Percentiles rank a stretch among this genome's conserved stretches.
phyloP scores from a whole-genome alignment of 2,113 vertebrate species.

The Nannospalax galili region DNA sequence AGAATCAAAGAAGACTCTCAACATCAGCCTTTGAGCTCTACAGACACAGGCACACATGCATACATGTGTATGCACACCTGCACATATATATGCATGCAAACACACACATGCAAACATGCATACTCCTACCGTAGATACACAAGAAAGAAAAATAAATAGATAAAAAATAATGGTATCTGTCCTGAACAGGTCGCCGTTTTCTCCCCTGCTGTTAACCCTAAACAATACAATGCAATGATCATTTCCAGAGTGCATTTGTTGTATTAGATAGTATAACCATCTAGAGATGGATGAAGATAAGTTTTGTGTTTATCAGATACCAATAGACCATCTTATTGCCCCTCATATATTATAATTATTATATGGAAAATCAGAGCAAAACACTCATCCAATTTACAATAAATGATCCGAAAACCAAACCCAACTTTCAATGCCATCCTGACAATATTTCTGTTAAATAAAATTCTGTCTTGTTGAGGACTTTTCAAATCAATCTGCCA shows the following conservation, averaged over 20 bases:
- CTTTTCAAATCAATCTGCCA: slow-evolving; percentile 63
- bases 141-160: background rate
- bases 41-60: too few species aligned
- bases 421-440: slow-evolving; percentile 53
- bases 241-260: too few species aligned
- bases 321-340: background rate
- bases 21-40: too few species aligned
- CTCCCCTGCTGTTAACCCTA: too few species aligned
- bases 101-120: too few species aligned
- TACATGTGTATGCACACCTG: background rate
- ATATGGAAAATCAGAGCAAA: slow-evolving; percentile 29
- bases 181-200: too few species aligned
- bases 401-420: slow-evolving; percentile 60
- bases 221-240: too few species aligned
- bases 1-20: too few species aligned
- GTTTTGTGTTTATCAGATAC: background rate
- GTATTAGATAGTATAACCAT: background rate
- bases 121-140: background rate
- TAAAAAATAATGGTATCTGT: too few species aligned
- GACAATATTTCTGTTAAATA: slow-evolving; percentile 63
- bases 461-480: slow-evolving; percentile 50
- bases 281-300: background rate
- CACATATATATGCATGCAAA: too few species aligned
- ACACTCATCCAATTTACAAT: slow-evolving; percentile 18
- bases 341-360: background rate